phyloP scores from a whole-genome alignment of 2,888 invertebrate species.

The Amblyjoppa proteus region DNA sequence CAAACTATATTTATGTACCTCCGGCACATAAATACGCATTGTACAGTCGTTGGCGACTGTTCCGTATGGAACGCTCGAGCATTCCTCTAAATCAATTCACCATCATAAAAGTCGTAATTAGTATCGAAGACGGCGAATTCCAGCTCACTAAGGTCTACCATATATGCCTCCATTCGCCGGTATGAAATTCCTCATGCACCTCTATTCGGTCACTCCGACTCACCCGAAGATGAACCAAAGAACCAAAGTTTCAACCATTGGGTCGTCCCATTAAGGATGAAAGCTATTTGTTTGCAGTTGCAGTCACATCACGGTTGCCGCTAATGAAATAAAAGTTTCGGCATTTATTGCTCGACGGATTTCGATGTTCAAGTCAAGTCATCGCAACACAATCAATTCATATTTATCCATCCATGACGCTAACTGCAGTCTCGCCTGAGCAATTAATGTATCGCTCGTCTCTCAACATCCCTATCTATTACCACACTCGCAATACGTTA shows the following conservation, averaged over 20 bases:
- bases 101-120: slow-evolving; percentile 68
- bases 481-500: slow-evolving; percentile 21
- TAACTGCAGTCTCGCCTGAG: neutral
- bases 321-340: neutral
- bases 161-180: slow-evolving; percentile 45
- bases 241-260: too few relatives aligned
- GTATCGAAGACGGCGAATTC: slow-evolving; percentile 53
- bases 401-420: neutral
- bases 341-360: neutral
- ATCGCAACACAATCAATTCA: slow-evolving; percentile 22
- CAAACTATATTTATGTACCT: slow-evolving; percentile 64
- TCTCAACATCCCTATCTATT: slow-evolving; percentile 11
- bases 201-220: neutral
- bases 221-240: neutral
- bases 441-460: slow-evolving; percentile 14
- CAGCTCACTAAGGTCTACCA: slow-evolving; percentile 42
- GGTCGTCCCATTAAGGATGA: neutral
- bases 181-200: slow-evolving; percentile 6
- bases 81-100: slow-evolving; percentile 62
- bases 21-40: slow-evolving; percentile 46
- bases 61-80: slow-evolving; percentile 38
- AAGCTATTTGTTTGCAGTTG: neutral
- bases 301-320: neutral
- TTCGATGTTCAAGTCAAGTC: neutral
- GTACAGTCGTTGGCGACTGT: slow-evolving; percentile 35